Base-by-base conservation (phyloP, 1,140 invertebrate genomes). In the Polypedilum vanderplanki region DNA sequence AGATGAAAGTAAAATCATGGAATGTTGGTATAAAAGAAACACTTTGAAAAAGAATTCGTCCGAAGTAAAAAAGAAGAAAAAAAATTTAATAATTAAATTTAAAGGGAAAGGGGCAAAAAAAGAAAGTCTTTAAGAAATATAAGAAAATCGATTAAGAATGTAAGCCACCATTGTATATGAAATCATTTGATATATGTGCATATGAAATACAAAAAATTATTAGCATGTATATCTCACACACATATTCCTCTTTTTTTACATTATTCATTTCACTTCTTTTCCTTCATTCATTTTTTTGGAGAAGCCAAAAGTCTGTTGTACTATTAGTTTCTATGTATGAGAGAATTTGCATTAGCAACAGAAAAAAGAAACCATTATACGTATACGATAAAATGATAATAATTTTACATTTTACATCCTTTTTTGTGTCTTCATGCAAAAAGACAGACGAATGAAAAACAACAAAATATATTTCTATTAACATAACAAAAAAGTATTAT, bases 351-450 rank as follows among this genome's bases (percentile, higher is more conserved):
- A 57, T 57, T n/a, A 57, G 46, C 46, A 57, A 57, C 46, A 57
- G n/a, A 12, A 57, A 3, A n/a, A 70, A 57, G 15, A n/a, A 70
- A 22, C 65, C 17, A 70, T 20, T 70, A 70, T 70, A 70, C 65
- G 65, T 70, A 70, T 70, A 70, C 65, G 65, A 22, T 70, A 20
- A 57, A 70, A 70, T 70, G 65, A 70, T 70, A 70, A 70, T 70
- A 70, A 70, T 70, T 70, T 70, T 70, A 33, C 20, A 22, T 22
- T 18, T 70, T 18, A 70, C 20, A 20, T 33, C 24, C 18, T 22
- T 20, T 18, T 57, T 57, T n/a, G 12, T 57, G n/a, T 57, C 46
- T 57, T 57, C 46, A 57, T 57, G 15, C 12, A 57, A 57, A n/a
- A n/a, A 46, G 41, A 46, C 15, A 46, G 12, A 12, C 15, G 12